These are phyloP conservation scores for Glaucopsyche alexis DNA, from an alignment of 2,888 invertebrate species.

Conservation along the genomic window DNA sequence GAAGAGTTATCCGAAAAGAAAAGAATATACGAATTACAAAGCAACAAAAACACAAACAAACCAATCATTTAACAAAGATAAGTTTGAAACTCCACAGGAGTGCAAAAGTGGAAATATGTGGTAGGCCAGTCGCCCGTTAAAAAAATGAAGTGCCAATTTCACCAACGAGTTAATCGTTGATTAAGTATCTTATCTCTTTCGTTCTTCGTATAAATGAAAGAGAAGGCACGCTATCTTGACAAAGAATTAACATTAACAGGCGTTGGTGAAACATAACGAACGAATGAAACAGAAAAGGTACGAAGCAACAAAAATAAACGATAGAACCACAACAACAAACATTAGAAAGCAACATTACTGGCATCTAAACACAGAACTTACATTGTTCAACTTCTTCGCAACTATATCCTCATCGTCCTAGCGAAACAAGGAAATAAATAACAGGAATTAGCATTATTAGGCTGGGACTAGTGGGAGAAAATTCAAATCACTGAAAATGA, in stretches of 20 bases:
- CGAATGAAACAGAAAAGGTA: background rate
- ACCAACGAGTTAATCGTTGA: no score
- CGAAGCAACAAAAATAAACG: background rate
- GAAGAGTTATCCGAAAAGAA: background rate
- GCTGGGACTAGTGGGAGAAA: no score
- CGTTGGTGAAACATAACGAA: no score
- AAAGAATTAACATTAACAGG: no score
- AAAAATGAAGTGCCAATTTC: background rate
- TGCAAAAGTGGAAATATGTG: no score
- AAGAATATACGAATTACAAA: background rate
- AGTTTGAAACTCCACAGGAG: background rate
- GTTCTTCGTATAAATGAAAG: no score
- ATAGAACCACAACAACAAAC: background rate
- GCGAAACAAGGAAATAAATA: constrained; percentile 9
- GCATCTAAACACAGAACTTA: constrained; percentile 11
- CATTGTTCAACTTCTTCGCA: constrained; percentile 16
- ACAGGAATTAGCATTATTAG: background rate
- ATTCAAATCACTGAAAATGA: no score
- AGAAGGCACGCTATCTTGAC: no score
- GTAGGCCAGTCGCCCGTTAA: background rate
- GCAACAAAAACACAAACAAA: background rate
- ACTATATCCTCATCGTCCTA: constrained; percentile 24
- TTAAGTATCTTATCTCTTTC: no score
- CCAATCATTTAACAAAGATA: background rate
- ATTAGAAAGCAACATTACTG: background rate